These are phyloP conservation scores for Drosophila arawakana DNA, from an alignment of 1,140 invertebrate genomes.

Conservation along the genomic window DNA sequence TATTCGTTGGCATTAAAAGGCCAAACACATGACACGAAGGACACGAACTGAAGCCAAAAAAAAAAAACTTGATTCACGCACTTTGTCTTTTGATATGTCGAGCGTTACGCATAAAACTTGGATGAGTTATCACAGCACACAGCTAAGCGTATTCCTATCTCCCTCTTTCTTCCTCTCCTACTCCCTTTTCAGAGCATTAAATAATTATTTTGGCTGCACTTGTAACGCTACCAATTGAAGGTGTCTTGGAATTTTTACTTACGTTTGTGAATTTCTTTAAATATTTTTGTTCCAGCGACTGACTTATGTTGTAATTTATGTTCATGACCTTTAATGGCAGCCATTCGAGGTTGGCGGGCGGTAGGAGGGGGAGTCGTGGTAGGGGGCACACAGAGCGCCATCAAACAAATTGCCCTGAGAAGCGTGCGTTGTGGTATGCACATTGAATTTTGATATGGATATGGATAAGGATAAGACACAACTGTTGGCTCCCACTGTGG, in stretches of 20 bases:
- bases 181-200: constrained; percentile 44
- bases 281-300: constrained; percentile 22
- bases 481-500: constrained; percentile 38
- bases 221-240: constrained; percentile 54
- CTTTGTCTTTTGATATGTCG: constrained; percentile 62
- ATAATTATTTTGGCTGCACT: constrained; percentile 70
- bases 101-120: constrained; percentile 62
- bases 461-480: constrained; percentile 50
- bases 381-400: constrained; percentile 58
- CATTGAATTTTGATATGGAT: constrained; percentile 80
- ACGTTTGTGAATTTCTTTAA: not conserved
- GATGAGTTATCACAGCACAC: constrained; percentile 68
- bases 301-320: constrained; percentile 67
- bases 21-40: constrained; percentile 20
- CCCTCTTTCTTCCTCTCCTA: not conserved
- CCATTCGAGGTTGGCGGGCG: constrained; percentile 18
- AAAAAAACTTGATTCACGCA: constrained; percentile 21
- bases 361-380: not conserved
- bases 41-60: constrained; percentile 16
- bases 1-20: constrained; percentile 31
- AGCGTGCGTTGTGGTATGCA: constrained; percentile 63
- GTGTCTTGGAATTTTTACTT: constrained; percentile 44
- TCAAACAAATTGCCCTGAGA: constrained; percentile 74
- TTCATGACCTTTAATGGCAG: constrained; percentile 76
- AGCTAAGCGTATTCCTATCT: not conserved